A percentile compares a stretch with the other conserved stretches of the same genome.
These are phyloP conservation scores for Dione vanillae DNA, from an alignment of 2,888 invertebrate species.

Conservation along the genomic window DNA sequence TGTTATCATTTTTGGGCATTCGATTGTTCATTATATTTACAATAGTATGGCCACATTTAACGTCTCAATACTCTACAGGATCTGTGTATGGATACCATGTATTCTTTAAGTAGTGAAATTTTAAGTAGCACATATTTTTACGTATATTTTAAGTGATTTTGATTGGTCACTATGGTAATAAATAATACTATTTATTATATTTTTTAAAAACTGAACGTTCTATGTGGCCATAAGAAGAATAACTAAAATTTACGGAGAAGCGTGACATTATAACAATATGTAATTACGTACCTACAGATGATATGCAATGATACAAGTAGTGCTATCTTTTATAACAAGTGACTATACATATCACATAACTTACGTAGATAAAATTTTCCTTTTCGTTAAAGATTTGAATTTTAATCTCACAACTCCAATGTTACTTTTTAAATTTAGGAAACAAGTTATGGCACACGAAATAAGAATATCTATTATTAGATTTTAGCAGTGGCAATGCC, in stretches of 20 bases:
- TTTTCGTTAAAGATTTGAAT: slow-evolving; percentile 68
- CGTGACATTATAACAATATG: slow-evolving; percentile 23
- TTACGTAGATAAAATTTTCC: slow-evolving; percentile 79
- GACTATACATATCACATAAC: slow-evolving; percentile 81
- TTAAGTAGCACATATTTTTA: too few species aligned
- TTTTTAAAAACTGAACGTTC: background rate
- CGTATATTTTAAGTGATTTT: background rate
- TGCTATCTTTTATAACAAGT: slow-evolving; percentile 81
- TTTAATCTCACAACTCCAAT: slow-evolving; percentile 79
- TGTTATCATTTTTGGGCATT: slow-evolving; percentile 8
- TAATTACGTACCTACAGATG: slow-evolving; percentile 54
- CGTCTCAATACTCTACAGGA: background rate
- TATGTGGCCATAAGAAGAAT: slow-evolving; percentile 29
- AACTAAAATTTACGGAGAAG: slow-evolving; percentile 15
- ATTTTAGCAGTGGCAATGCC: too few species aligned
- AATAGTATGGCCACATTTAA: slow-evolving; percentile 42
- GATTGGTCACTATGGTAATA: background rate
- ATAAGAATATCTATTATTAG: slow-evolving; percentile 50
- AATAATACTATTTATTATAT: background rate
- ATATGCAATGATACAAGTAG: slow-evolving; percentile 81
- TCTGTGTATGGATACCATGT: background rate
- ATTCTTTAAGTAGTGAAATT: too few species aligned
- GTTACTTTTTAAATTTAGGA: slow-evolving; percentile 67
- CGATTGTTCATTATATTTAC: slow-evolving; percentile 58
- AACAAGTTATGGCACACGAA: slow-evolving; percentile 78